phyloP scores from a whole-genome alignment of 2,113 vertebrate genomes.

The Elgaria multicarinata region DNA sequence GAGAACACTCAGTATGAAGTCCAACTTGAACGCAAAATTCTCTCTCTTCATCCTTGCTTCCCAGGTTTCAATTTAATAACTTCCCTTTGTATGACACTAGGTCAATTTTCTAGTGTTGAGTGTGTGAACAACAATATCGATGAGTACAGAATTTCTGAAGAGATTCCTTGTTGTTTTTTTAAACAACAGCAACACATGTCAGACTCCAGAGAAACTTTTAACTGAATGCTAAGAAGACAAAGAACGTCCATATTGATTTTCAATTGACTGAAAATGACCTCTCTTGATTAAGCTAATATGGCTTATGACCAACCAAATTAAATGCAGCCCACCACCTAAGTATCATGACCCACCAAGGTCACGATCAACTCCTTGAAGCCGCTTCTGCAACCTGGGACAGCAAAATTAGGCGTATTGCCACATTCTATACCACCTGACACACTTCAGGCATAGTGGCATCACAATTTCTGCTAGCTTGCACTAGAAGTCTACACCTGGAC shows the following conservation, averaged over 20 bases:
- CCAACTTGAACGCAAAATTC: neutral
- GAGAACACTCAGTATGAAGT: neutral
- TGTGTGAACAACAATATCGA: slow-evolving; percentile 21
- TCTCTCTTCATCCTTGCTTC: neutral
- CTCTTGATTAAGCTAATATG: neutral
- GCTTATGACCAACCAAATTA: neutral
- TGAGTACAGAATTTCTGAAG: neutral
- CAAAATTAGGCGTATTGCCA: neutral
- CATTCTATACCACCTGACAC: too few species aligned
- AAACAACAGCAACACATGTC: neutral
- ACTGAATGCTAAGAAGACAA: slow-evolving; percentile 5
- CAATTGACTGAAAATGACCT: neutral
- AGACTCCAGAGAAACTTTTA: neutral
- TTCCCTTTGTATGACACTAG: neutral
- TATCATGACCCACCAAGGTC: neutral
- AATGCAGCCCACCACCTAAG: neutral
- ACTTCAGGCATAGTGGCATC: too few species aligned
- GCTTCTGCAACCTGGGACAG: neutral
- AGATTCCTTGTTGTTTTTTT: neutral
- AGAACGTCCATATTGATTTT: fast-evolving
- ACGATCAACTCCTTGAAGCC: neutral
- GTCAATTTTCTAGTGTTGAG: neutral
- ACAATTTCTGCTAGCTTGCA: too few species aligned
- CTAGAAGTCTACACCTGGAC: too few species aligned
- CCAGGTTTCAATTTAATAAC: neutral